Percentiles rank a stretch among this genome's conserved stretches.
These are phyloP conservation scores for Datnioides undecimradiatus DNA, from an alignment of 2,113 vertebrate genomes.

Conservation along the genomic window DNA sequence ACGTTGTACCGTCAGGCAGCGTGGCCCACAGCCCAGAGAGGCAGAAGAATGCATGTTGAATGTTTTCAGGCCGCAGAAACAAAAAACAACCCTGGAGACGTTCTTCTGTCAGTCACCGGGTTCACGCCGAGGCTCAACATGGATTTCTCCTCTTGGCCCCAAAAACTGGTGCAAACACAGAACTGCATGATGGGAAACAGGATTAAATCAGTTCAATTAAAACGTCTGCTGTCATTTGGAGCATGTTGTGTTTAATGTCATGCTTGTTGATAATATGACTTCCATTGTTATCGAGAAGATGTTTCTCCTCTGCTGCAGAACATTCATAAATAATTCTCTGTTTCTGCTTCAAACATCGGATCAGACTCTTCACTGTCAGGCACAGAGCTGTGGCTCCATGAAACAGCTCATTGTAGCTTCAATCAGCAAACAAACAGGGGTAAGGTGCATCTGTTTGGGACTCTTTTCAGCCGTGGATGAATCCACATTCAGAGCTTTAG, in stretches of 20 bases:
- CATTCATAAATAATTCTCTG: no score
- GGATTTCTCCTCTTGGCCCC: not conserved
- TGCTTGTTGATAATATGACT: not conserved
- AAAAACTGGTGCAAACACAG: no score
- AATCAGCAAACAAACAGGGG: no score
- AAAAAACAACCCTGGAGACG: constrained; percentile 4
- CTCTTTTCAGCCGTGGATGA: no score
- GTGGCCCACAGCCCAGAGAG: not conserved
- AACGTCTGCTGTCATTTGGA: not conserved
- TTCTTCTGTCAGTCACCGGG: not conserved
- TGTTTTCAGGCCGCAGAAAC: not conserved
- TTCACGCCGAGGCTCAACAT: not conserved
- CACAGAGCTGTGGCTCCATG: no score
- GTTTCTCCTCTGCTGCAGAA: no score
- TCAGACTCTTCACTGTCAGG: no score
- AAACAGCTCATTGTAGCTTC: no score
- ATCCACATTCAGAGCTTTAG: no score
- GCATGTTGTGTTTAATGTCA: not conserved
- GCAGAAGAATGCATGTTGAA: constrained; percentile 4
- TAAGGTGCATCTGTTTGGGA: no score
- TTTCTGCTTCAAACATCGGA: no score
- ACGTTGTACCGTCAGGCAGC: not conserved
- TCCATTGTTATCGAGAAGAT: not conserved
- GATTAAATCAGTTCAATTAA: not conserved
- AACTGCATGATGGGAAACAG: no score